Conservation (phyloP, 2,113 vertebrate genomes). For the Peromyscus californicus region DNA sequence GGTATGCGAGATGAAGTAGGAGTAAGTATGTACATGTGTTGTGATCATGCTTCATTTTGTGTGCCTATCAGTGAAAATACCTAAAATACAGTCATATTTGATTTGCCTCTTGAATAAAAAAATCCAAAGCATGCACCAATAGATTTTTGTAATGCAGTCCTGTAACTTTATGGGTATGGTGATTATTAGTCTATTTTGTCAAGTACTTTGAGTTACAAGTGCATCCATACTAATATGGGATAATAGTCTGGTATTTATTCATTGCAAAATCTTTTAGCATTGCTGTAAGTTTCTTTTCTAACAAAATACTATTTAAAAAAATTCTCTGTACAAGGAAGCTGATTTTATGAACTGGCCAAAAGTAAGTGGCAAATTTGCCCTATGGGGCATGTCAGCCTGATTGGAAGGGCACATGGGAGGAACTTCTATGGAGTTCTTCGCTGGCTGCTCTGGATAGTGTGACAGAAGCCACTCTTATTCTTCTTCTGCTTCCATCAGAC, state of each 20-base stretch:
- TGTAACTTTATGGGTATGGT: not conserved
- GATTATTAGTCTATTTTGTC: not conserved
- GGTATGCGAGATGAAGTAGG: not conserved
- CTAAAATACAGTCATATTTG: not conserved
- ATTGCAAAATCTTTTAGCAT: not conserved
- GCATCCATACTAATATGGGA: not conserved
- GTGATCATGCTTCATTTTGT: not conserved
- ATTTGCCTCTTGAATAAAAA: not conserved
- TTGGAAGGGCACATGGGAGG: not conserved
- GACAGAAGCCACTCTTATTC: not conserved
- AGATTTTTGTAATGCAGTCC: not conserved
- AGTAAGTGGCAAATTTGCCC: not conserved
- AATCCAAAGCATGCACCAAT: not conserved
- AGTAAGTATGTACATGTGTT: not conserved
- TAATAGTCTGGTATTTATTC: not conserved
- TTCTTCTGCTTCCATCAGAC: constrained; percentile 12
- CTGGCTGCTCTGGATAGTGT: not conserved
- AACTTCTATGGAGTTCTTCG: not conserved
- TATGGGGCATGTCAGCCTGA: not conserved
- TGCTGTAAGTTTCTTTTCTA: not conserved
- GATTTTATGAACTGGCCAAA: not conserved
- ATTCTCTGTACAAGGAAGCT: not conserved
- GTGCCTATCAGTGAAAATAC: not conserved
- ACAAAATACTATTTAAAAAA: not conserved
- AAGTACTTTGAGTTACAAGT: not conserved